Conservation (phyloP, 2,113 vertebrate genomes). For the Alethe diademata region DNA sequence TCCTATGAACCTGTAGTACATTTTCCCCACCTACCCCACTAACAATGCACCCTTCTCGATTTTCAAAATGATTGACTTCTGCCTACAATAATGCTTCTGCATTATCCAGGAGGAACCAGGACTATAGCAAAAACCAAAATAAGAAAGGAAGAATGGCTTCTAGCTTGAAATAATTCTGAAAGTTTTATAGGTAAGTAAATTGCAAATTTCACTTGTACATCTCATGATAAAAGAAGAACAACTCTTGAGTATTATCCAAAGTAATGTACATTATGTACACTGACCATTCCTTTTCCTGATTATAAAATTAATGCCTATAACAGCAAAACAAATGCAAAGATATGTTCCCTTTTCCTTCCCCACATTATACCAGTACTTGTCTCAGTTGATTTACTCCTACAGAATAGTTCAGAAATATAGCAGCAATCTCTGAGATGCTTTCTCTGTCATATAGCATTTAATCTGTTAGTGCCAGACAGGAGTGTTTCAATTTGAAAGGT, state of each 20-base stretch:
- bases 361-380: neutral
- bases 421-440: neutral
- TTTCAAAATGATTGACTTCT: neutral
- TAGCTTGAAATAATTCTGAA: neutral
- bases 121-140: neutral
- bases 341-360: neutral
- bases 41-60: neutral
- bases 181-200: neutral
- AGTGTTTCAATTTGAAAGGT: slow-evolving; percentile 29
- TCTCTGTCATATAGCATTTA: neutral
- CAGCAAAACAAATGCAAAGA: neutral
- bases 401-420: neutral
- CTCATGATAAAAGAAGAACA: neutral
- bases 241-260: neutral
- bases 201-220: neutral
- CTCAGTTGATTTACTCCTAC: neutral
- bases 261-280: neutral
- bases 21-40: neutral
- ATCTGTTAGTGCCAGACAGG: neutral
- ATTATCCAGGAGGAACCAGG: neutral
- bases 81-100: neutral
- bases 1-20: neutral
- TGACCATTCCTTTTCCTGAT: neutral
- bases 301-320: neutral
- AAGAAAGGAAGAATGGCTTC: neutral